Evolutionary conservation across 2,888 invertebrate species (phyloP).

Genomic region (Acholoe squamosa): DNA sequence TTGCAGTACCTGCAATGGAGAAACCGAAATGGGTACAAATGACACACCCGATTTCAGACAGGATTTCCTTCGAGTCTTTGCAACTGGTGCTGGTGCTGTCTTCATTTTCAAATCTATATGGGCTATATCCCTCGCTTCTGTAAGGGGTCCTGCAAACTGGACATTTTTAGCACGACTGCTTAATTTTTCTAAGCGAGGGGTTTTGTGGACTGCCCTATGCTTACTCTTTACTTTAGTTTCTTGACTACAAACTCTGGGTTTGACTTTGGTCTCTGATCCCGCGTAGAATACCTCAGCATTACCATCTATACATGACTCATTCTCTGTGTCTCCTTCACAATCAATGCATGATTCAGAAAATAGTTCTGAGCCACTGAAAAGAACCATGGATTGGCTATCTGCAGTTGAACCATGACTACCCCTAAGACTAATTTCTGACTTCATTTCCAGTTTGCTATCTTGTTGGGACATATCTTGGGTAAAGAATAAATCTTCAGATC

Average conservation of each 20-base stretch:
- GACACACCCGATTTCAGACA: background rate
- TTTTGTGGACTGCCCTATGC: no score
- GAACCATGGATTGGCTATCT: background rate
- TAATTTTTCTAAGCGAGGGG: background rate
- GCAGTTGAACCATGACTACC: background rate
- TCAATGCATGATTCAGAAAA: background rate
- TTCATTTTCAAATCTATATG: slow-evolving; percentile 1
- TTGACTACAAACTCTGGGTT: no score
- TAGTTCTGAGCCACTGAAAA: background rate
- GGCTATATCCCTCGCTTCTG: background rate
- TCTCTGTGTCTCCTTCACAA: background rate
- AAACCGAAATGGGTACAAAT: background rate
- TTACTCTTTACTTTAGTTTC: no score
- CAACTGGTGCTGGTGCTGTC: background rate
- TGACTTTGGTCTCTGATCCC: no score
- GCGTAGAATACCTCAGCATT: no score
- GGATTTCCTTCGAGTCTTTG: background rate
- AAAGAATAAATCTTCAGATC: background rate
- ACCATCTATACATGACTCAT: no score
- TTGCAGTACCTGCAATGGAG: background rate
- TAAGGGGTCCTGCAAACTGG: background rate
- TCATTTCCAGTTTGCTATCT: background rate
- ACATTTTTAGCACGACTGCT: background rate
- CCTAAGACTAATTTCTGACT: background rate
- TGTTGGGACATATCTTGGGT: background rate